A percentile compares a stretch with the other conserved stretches of the same genome.
Conservation (phyloP, 2,888 invertebrate genomes). For the Bellardia bayeri region DNA sequence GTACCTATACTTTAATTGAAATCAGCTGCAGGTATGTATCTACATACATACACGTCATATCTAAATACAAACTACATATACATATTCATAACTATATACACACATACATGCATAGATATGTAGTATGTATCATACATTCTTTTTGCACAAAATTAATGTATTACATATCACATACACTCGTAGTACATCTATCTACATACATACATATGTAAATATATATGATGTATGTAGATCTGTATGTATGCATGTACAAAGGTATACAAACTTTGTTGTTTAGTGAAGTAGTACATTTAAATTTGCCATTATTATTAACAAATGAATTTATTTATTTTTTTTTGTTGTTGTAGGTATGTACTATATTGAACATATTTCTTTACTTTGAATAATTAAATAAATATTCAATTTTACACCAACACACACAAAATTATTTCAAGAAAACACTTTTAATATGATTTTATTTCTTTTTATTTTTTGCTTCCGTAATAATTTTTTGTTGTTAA, state of each 20-base stretch:
- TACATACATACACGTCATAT: not conserved
- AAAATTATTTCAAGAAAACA: conserved; percentile 40
- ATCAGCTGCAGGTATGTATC: conserved; percentile 56
- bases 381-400: conserved; percentile 11
- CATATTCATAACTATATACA: too few relatives aligned
- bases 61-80: too few relatives aligned
- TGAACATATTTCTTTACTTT: conserved; percentile 22
- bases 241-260: not conserved
- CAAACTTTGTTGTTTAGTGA: not conserved
- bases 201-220: too few relatives aligned
- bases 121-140: conserved; percentile 15
- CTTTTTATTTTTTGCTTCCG: conserved; percentile 56
- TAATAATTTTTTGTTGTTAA: conserved; percentile 53
- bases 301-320: conserved; percentile 41
- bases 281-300: conserved; percentile 15
- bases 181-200: not conserved
- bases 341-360: not conserved
- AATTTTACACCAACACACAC: conserved; percentile 29
- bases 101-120: not conserved
- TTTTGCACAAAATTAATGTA: conserved; percentile 15
- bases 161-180: not conserved
- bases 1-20: conserved; percentile 52
- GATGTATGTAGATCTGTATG: too few relatives aligned
- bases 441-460: conserved; percentile 45
- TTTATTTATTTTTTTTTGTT: conserved; percentile 21